A percentile compares a stretch with the other conserved stretches of the same genome.
phyloP scores from a whole-genome alignment of 2,113 vertebrate species.

The Aptenodytes forsteri region DNA sequence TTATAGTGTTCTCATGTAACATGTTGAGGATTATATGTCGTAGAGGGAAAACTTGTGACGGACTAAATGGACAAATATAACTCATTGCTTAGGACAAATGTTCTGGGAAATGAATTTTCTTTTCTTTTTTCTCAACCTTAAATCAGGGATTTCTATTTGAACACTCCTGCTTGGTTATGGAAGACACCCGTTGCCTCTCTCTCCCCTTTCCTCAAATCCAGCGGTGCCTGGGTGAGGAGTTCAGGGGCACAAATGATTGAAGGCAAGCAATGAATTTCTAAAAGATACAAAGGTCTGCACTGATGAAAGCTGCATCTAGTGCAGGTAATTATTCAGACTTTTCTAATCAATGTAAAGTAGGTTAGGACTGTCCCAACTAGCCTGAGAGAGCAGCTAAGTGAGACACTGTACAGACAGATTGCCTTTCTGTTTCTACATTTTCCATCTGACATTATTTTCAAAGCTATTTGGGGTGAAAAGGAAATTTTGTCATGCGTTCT shows the following conservation, averaged over 20 bases:
- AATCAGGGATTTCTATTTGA: neutral
- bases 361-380: neutral
- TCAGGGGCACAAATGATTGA: neutral
- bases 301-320: neutral
- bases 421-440: neutral
- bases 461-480: neutral
- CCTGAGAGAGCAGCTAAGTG: neutral
- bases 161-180: neutral
- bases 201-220: neutral
- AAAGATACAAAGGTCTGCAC: neutral
- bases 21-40: conserved; percentile 6
- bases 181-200: neutral
- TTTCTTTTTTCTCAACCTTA: neutral
- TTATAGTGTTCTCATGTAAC: conserved; percentile 34
- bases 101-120: neutral
- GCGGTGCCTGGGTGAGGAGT: neutral
- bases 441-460: neutral
- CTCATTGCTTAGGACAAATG: neutral
- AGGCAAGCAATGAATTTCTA: neutral
- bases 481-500: neutral
- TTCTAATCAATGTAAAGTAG: neutral
- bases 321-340: neutral
- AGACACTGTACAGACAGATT: neutral
- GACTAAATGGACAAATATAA: conserved; percentile 38
- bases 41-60: neutral